Conservation (phyloP, 2,888 invertebrate genomes). For the Pachliopta kotzebuea region DNA sequence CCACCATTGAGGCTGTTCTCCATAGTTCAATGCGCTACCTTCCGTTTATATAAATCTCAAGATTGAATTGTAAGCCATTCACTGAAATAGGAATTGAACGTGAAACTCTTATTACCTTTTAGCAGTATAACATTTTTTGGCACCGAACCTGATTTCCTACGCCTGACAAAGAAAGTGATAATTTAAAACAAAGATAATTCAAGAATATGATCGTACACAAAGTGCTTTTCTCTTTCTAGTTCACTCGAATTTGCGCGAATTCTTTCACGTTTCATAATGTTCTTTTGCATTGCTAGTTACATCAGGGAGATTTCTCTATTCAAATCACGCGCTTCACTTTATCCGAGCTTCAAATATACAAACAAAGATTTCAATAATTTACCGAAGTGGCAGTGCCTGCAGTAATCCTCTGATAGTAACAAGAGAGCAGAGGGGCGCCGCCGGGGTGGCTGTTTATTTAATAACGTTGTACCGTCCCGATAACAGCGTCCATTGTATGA, state of each 20-base stretch:
- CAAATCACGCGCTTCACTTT: conserved; percentile 27
- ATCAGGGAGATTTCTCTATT: conserved; percentile 15
- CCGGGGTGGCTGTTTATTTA: conserved; percentile 64
- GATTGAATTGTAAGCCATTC: conserved; percentile 54
- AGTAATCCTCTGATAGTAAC: conserved; percentile 48
- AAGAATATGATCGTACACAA: neutral
- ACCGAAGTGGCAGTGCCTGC: conserved; percentile 43
- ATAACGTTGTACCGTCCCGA: conserved; percentile 66
- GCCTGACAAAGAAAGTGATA: neutral
- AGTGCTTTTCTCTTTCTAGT: neutral
- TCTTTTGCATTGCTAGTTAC: conserved; percentile 12
- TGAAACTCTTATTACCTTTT: conserved; percentile 34
- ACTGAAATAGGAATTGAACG: conserved; percentile 40
- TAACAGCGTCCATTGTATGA: conserved; percentile 62
- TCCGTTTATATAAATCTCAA: conserved; percentile 59
- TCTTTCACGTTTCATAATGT: conserved; percentile 2
- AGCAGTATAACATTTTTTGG: neutral
- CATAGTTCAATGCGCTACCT: conserved; percentile 57
- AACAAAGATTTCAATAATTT: conserved; percentile 56
- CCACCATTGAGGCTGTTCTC: conserved; percentile 67
- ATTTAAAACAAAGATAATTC: no score
- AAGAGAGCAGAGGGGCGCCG: conserved; percentile 45
- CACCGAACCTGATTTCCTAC: neutral
- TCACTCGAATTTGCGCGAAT: neutral
- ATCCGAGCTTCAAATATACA: conserved; percentile 30